Evolutionary conservation across 2,888 invertebrate genomes (phyloP), one percentile per base, ranked within the genome.

Genomic region (Melitaea athalia): DNA sequence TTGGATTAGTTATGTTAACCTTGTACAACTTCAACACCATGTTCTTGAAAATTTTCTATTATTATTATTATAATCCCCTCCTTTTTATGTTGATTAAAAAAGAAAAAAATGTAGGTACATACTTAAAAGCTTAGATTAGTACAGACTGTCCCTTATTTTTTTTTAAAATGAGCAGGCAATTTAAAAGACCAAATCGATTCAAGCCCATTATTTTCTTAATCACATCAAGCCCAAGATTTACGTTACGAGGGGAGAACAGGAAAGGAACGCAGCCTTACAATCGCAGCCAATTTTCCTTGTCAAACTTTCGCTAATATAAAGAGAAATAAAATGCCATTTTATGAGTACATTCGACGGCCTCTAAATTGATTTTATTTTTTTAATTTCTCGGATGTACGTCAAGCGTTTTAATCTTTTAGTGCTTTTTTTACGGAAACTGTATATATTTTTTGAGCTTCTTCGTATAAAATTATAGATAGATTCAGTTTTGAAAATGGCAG

Each of bases 221-320:
- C 53, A 55, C 53, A 55, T 33, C 53, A 55, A 33, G 31, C 31
- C 14, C 53, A 33, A 55, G 53, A 55, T 55, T 55, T 55, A 55
- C 53, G 53, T 7, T 55, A 55, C 31, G 31, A 55, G 33, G 53
- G 53, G 24, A 55, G n/a, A 33, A 55, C 14, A 33, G 33, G 7
- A 14, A 55, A 55, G 53, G 33, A 11, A 52, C 3, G n/a, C 12
- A 55, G 31, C 17, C 53, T 55, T 8, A 33, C 12, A 33, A n/a
- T 55, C 31, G 14, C 33, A 14, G 53, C 7, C 33, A 33, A 55
- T 55, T 55, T 55, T 55, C 53, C 53, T 55, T n/a, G 3, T 6
- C 33, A 33, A 31, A 33, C 31, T 8, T 33, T n/a, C 11, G 17
- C 12, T 5, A 33, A 55, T 55, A 33, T 1, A 55, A 33, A 33